Evolutionary conservation across 2,888 invertebrate species (phyloP), one percentile per base, ranked within the genome.

Genomic region (Drosophila putrida): DNA sequence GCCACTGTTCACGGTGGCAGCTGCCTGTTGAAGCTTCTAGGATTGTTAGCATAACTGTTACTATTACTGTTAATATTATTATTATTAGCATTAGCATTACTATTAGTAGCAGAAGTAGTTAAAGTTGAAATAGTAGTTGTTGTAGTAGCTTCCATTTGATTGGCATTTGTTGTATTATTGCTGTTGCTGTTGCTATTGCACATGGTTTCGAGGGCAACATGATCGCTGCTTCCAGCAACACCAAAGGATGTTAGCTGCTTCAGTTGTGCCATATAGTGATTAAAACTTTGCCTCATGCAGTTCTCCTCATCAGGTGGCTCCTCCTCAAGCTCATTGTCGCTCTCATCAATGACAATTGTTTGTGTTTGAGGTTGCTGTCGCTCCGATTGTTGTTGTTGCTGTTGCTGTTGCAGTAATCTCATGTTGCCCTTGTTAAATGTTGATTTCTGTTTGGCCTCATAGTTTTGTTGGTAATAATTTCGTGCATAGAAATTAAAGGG

Each of bases 401-500:
- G 47, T 55, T 69, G 73, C 35, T 73, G 77, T 51, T 76, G 78
- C 27, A 78, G 75, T 20, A 71, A 47, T 31, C 70, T 62, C 53
- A 74, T 72, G 58, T 67, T 89, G 72, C 71, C 60, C 60, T 76
- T 88, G 80, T 53, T 80, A 3, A 74, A 44, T 60, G 67, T 54
- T 65, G 68, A 4, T 59, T 69, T 57, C 20, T 65, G 69, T 71
- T 71, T 66, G 57, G 60, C 67, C 43, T 73, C 74, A 66, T 72
- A 54, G n/a, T 71, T 51, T 25, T 75, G 80, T 47, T 76, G 68
- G 33, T 85, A 78, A 41, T 74, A 86, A 53, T 89, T 88, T 69
- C 84, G 90, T 64, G 89, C 81, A 79, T 79, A 87, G 63, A 76
- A 90, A 65, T 78, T 86, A 47, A 90, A 80, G 66, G 80, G 79